These are phyloP conservation scores for Magallana nippona DNA, from an alignment of 2,888 invertebrate genomes.

Conservation along the genomic window DNA sequence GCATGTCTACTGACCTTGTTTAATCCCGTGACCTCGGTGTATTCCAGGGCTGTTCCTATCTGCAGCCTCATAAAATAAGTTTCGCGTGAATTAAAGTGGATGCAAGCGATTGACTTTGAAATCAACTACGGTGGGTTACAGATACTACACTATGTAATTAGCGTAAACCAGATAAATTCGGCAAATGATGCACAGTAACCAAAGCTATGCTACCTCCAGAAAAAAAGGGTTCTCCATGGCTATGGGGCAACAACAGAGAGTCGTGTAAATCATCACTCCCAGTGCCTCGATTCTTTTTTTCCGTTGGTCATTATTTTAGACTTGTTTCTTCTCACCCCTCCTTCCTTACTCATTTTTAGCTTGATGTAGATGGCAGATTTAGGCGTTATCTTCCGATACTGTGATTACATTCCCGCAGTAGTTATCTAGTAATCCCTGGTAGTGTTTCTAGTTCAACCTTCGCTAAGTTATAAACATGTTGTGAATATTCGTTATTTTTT, in stretches of 20 bases:
- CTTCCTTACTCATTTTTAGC: background rate
- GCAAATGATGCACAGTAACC: conserved; percentile 4
- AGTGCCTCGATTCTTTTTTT: background rate
- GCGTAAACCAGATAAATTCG: conserved; percentile 20
- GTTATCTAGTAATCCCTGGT: background rate
- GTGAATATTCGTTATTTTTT: background rate
- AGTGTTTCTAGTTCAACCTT: background rate
- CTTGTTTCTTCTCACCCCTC: background rate
- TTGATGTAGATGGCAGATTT: background rate
- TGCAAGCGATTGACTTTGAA: conserved; percentile 23
- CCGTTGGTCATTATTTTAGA: conserved; percentile 1
- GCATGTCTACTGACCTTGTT: conserved; percentile 23
- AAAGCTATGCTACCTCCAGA: background rate
- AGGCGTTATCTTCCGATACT: too few relatives aligned
- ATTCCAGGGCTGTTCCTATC: background rate
- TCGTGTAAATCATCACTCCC: background rate
- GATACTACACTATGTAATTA: conserved; percentile 26
- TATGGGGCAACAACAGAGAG: background rate
- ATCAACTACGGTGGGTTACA: conserved; percentile 21
- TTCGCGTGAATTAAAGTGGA: conserved; percentile 25
- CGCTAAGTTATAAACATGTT: background rate
- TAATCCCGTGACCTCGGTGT: conserved; percentile 11
- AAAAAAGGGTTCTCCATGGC: background rate
- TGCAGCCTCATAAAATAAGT: conserved; percentile 27
- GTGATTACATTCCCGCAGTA: background rate